Base-by-base conservation (phyloP, 2,113 vertebrate genomes). In the Amia ocellicauda region DNA sequence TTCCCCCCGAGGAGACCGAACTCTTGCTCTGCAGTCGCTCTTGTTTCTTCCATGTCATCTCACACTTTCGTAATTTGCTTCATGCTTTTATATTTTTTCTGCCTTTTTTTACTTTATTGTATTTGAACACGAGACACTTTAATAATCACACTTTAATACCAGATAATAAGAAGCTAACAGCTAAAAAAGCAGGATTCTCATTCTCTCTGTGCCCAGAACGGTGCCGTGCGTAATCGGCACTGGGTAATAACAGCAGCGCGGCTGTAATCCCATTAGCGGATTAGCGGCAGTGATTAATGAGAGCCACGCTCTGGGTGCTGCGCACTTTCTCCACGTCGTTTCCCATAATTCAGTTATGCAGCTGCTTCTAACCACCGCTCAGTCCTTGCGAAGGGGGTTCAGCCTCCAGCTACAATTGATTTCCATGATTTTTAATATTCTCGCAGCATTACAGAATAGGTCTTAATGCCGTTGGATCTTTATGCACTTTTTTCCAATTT, bases 261-360 rank as follows among this genome's bases (percentile, higher is more conserved):
- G 68, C 5, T 73, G 69, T 81, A 85, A 86, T 86, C 80, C 83
- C 79, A 83, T 85, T 82, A 85, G 76, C 75, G 79, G 81, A 87
- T 85, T 87, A 85, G 79, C 77, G 73, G 70, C 71, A 80, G 77
- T 85, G 84, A 83, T 85, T 83, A 85, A 85, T 85, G 82, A 74
- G 65, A 75, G 74, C 77, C 78, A 67, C 73, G 66, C 73, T 9
- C 53, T 16, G 10, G n/a, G 17, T 51, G n/a, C 59, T 22, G 17
- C 52, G 3, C 31, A 14, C 31, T 53, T 16, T 27, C 27, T 9
- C 29, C 29, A 1, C n/a, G 7, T 73, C 52, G 77, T 72, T 51
- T 58, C 63, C 49, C 41, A 52, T 80, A 79, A 85, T 81, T 80
- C 74, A 68, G 56, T 82, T 77, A 75, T 60, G 57, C 74, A 74